phyloP scores from a whole-genome alignment of 2,888 invertebrate genomes.

The Pachliopta kotzebuea region DNA sequence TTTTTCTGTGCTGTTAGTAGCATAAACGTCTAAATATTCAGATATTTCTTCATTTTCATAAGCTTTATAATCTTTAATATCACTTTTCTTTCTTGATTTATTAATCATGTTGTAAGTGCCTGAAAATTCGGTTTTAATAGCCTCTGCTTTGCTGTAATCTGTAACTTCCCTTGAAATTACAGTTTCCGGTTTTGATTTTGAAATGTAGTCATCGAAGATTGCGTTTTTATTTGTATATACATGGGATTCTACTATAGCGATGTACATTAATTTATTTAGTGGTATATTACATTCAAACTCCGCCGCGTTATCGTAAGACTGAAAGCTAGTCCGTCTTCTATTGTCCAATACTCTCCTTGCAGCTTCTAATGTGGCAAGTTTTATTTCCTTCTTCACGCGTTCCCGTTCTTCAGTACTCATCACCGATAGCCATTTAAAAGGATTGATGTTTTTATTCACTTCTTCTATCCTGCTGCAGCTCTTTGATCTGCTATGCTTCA shows the following conservation, averaged over 20 bases:
- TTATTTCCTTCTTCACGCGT: conserved; percentile 38
- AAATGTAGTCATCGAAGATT: conserved; percentile 52
- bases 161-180: background rate
- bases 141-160: background rate
- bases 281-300: background rate
- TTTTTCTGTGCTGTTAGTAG: background rate
- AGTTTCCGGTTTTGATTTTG: conserved; percentile 32
- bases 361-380: conserved; percentile 30
- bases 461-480: conserved; percentile 56
- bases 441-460: conserved; percentile 48
- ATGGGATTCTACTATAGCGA: conserved; percentile 70
- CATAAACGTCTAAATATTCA: background rate
- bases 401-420: conserved; percentile 37
- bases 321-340: background rate
- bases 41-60: background rate
- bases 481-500: conserved; percentile 45
- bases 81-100: background rate
- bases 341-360: conserved; percentile 17
- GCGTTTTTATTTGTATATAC: conserved; percentile 67
- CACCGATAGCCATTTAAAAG: conserved; percentile 56
- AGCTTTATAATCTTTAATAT: background rate
- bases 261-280: conserved; percentile 44
- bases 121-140: background rate
- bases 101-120: background rate
- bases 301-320: background rate